phyloP scores from a whole-genome alignment of 2,888 invertebrate genomes.

The Drosophila robusta region DNA sequence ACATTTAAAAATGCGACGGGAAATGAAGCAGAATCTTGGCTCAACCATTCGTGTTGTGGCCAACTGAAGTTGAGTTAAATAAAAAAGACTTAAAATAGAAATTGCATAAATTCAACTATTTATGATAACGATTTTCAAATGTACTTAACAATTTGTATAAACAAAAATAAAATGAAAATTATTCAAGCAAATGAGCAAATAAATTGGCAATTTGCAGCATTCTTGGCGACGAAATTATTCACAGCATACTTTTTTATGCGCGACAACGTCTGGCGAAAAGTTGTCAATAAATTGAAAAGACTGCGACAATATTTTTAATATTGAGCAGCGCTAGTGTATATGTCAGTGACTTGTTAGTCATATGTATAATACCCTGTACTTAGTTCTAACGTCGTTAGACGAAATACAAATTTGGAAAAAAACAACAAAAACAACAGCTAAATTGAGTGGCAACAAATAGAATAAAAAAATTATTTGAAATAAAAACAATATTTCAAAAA shows the following conservation, averaged over 20 bases:
- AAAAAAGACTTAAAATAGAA: constrained; percentile 1
- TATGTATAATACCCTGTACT: constrained; percentile 1
- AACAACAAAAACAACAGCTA: no score
- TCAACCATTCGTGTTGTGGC: constrained; percentile 14
- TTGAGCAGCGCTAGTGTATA: constrained; percentile 12
- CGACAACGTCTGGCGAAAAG: constrained; percentile 27
- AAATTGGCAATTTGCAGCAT: constrained; percentile 32
- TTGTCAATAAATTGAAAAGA: constrained; percentile 54
- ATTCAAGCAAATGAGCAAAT: constrained; percentile 10
- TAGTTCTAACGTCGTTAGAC: background rate
- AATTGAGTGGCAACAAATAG: no score
- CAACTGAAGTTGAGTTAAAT: constrained; percentile 25
- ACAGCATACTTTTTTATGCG: constrained; percentile 29
- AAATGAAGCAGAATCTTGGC: constrained; percentile 18
- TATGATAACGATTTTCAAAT: constrained; percentile 4
- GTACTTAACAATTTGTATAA: constrained; percentile 7
- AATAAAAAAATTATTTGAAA: no score
- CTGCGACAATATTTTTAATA: constrained; percentile 58
- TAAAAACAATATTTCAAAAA: no score
- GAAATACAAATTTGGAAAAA: no score
- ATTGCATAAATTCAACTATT: constrained; percentile 13
- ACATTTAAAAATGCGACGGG: constrained; percentile 18
- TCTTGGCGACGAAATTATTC: constrained; percentile 36
- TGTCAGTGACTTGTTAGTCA: no score
- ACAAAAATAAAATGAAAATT: background rate